Evolutionary conservation across 1,140 invertebrate genomes (phyloP).

Genomic region (Apis cerana): DNA sequence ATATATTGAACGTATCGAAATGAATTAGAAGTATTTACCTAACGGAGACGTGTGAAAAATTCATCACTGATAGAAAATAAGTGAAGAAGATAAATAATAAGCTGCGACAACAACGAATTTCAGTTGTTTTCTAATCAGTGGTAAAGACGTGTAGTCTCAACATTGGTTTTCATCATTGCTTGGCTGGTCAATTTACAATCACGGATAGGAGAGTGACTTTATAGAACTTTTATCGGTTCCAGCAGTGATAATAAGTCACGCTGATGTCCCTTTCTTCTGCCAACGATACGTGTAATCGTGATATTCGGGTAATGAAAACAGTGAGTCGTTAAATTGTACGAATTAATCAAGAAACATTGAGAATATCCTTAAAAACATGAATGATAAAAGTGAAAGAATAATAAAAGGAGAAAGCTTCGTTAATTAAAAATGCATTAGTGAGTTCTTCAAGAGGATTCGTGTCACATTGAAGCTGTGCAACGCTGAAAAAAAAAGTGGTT

Average conservation of each 20-base stretch:
- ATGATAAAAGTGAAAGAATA: background rate
- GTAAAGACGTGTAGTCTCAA: background rate
- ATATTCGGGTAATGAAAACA: background rate
- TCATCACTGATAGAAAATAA: background rate
- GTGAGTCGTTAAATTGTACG: background rate
- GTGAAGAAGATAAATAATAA: background rate
- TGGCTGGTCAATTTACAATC: background rate
- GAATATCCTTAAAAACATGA: background rate
- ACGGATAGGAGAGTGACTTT: background rate
- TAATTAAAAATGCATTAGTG: background rate
- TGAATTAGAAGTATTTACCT: background rate
- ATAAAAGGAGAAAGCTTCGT: background rate
- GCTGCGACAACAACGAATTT: conserved; percentile 29
- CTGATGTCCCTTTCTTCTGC: conserved; percentile 1
- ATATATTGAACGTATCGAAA: background rate
- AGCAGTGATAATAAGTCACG: background rate
- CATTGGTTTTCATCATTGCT: background rate
- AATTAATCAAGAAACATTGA: conserved; percentile 1
- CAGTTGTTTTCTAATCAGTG: background rate
- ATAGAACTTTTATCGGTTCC: conserved; percentile 7
- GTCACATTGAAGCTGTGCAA: conserved; percentile 41
- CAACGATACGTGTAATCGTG: conserved; percentile 4
- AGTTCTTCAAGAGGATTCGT: conserved; percentile 3
- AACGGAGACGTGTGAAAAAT: background rate
- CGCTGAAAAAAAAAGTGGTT: conserved; percentile 26